phyloP scores from a whole-genome alignment of 2,113 vertebrate genomes.

The Clarias magur region DNA sequence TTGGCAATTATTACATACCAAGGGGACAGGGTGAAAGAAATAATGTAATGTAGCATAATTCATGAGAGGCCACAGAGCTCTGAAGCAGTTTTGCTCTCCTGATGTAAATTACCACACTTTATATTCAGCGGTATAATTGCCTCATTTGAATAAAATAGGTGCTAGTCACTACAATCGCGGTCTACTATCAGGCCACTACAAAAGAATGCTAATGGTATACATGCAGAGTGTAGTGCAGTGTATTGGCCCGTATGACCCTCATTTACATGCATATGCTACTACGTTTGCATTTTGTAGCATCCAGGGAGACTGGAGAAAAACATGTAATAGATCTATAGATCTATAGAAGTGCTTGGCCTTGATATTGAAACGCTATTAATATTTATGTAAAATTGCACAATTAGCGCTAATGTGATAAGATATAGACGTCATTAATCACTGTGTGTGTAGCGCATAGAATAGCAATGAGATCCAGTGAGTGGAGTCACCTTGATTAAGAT shows the following conservation, averaged over 20 bases:
- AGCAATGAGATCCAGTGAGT: constrained; percentile 38
- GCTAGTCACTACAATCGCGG: constrained; percentile 46
- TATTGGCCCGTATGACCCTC: constrained; percentile 43
- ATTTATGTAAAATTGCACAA: constrained; percentile 53
- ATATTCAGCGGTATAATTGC: constrained; percentile 60
- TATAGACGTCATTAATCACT: constrained; percentile 54
- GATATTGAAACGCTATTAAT: constrained; percentile 53
- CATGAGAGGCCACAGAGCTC: constrained; percentile 61
- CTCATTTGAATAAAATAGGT: constrained; percentile 57
- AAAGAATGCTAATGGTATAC: constrained; percentile 68
- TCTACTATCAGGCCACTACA: constrained; percentile 52
- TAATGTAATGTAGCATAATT: constrained; percentile 59
- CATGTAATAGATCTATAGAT: not conserved
- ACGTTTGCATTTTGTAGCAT: constrained; percentile 29
- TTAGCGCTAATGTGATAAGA: constrained; percentile 50
- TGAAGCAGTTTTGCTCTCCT: constrained; percentile 54
- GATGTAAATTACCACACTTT: constrained; percentile 61
- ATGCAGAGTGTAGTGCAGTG: constrained; percentile 49
- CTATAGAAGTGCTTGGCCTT: constrained; percentile 28
- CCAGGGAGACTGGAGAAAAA: not conserved
- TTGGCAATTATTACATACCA: constrained; percentile 27
- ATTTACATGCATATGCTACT: constrained; percentile 48
- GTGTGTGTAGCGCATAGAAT: constrained; percentile 25
- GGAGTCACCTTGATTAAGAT: constrained; percentile 50
- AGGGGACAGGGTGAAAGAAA: constrained; percentile 9